A percentile compares a stretch with the other conserved stretches of the same genome.
Conservation (phyloP, 2,888 invertebrate species). For the Boloria selene region DNA sequence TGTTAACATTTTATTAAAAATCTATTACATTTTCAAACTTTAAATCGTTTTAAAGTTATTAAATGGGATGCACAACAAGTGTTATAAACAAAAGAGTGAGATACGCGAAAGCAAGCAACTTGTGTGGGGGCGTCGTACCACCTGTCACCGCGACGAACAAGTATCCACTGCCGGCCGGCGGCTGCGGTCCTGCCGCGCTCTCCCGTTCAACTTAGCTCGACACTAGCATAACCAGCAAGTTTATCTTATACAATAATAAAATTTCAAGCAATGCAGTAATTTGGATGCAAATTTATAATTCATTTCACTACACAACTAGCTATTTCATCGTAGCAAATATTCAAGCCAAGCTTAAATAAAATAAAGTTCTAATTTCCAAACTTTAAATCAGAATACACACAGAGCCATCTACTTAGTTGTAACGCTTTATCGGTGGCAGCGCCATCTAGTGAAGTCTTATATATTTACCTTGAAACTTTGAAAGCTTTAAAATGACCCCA, state of each 20-base stretch:
- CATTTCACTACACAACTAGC: too few relatives aligned
- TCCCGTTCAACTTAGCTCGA: constrained; percentile 55
- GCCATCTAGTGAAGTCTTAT: constrained; percentile 18
- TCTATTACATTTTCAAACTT: constrained; percentile 37
- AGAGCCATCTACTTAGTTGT: constrained; percentile 23
- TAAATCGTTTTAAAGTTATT: constrained; percentile 27
- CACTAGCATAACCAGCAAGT: constrained; percentile 18
- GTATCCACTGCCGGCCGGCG: constrained; percentile 72
- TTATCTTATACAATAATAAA: not conserved
- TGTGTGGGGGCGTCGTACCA: constrained; percentile 61
- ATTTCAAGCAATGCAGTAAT: not conserved
- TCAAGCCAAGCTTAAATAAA: too few relatives aligned
- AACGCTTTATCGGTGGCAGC: not conserved
- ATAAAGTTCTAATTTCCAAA: not conserved
- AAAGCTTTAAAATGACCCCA: not conserved
- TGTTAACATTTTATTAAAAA: constrained; percentile 57
- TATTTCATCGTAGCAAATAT: too few relatives aligned
- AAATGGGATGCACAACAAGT: constrained; percentile 63
- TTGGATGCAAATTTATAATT: too few relatives aligned
- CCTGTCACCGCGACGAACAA: constrained; percentile 73
- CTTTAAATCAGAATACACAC: not conserved
- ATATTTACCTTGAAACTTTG: not conserved
- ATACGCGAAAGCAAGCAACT: constrained; percentile 71
- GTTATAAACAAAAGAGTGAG: constrained; percentile 70
- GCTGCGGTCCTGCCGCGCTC: constrained; percentile 41